These are phyloP conservation scores for Amia ocellicauda DNA, from an alignment of 2,113 vertebrate species.

Conservation along the genomic window DNA sequence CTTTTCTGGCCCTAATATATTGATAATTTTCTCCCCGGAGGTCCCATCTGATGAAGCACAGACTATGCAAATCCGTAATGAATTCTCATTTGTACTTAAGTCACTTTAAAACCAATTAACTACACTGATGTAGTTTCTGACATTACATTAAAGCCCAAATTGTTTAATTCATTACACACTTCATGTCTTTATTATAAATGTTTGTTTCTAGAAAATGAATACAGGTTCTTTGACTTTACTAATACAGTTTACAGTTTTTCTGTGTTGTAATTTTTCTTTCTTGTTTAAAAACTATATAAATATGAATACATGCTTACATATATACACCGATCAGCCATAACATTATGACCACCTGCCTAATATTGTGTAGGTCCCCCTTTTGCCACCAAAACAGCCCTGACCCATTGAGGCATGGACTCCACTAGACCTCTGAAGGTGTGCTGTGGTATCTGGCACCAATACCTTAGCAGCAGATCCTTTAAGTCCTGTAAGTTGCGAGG, in stretches of 20 bases:
- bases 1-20: slow-evolving; percentile 12
- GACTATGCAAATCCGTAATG: slow-evolving; percentile 28
- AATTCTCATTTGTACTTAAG: slow-evolving; percentile 14
- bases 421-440: no score
- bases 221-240: background rate
- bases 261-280: background rate
- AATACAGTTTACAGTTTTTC: background rate
- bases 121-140: slow-evolving; percentile 27
- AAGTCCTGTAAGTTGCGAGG: no score
- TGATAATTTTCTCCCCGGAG: slow-evolving; percentile 17
- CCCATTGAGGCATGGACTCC: no score
- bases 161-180: slow-evolving; percentile 11
- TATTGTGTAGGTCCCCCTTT: no score
- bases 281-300: no score
- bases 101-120: slow-evolving; percentile 35
- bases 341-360: no score
- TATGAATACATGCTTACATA: no score
- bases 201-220: background rate
- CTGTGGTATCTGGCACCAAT: no score
- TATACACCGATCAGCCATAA: no score
- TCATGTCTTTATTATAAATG: slow-evolving; percentile 1
- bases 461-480: no score
- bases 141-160: slow-evolving; percentile 12
- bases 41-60: slow-evolving; percentile 25
- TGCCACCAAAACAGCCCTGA: no score